Evolutionary conservation across 35 echinoderm and acorn worm species (phyloP).

Genomic region (Chiridota heheva): DNA sequence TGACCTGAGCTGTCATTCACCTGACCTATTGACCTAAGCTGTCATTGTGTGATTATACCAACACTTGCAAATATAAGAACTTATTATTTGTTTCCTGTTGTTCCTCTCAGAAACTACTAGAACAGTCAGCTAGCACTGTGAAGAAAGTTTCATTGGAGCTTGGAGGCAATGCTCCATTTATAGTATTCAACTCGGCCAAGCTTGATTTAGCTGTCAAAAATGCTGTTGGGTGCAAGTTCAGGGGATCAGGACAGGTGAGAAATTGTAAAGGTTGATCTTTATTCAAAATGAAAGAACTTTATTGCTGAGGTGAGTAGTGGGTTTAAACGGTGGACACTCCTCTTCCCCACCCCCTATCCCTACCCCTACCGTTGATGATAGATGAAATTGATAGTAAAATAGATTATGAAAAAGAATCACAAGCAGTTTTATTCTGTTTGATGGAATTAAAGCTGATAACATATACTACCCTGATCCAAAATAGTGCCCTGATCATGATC

Average conservation of each 20-base stretch:
- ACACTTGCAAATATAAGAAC: too few relatives aligned
- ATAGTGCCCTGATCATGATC: too few relatives aligned
- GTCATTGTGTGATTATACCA: too few relatives aligned
- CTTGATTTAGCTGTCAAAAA: slow-evolving; percentile 83
- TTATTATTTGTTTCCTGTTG: not conserved
- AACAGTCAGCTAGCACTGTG: slow-evolving; percentile 79
- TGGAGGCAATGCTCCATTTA: slow-evolving; percentile 95
- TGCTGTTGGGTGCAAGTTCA: slow-evolving; percentile 76
- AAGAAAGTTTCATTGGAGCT: slow-evolving; percentile 95
- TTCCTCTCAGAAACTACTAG: slow-evolving; percentile 63
- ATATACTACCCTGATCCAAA: too few relatives aligned
- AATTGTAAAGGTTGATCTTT: too few relatives aligned
- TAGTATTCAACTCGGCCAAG: slow-evolving; percentile 90
- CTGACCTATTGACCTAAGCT: not conserved
- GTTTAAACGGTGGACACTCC: not conserved
- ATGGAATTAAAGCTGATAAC: too few relatives aligned
- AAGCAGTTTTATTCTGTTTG: too few relatives aligned
- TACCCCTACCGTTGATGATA: not conserved
- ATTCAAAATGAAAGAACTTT: not conserved
- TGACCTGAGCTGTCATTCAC: not conserved
- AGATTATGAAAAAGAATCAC: too few relatives aligned
- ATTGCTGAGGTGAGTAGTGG: too few relatives aligned
- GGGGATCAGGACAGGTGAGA: slow-evolving; percentile 85
- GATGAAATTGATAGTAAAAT: not conserved
- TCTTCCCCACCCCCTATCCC: not conserved